Percentiles rank a stretch among this genome's conserved stretches.
Conservation (phyloP, 2,888 invertebrate species). For the Habrosyne pyritoides region DNA sequence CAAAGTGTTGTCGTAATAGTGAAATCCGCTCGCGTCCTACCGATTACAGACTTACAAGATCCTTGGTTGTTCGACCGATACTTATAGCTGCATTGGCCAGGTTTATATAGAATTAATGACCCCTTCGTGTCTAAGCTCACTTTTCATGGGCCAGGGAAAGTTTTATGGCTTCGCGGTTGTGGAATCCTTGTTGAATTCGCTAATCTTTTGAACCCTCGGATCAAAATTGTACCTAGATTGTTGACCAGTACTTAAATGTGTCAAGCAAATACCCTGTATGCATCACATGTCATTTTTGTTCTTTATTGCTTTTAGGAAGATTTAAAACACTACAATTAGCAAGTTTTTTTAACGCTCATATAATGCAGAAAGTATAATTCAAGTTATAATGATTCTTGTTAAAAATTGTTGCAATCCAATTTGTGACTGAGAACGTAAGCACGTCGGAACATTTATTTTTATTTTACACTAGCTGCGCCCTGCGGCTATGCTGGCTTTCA, state of each 20-base stretch:
- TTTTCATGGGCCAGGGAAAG: slow-evolving; percentile 69
- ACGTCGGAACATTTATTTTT: too few species aligned
- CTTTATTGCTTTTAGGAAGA: too few species aligned
- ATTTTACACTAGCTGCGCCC: too few species aligned
- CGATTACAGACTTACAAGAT: slow-evolving; percentile 51
- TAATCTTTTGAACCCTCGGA: slow-evolving; percentile 35
- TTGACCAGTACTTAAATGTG: background rate
- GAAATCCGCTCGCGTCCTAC: slow-evolving; percentile 56
- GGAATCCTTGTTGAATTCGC: slow-evolving; percentile 32
- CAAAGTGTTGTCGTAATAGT: slow-evolving; percentile 19
- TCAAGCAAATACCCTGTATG: too few species aligned
- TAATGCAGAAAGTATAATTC: too few species aligned
- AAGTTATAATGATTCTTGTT: too few species aligned
- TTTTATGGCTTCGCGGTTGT: slow-evolving; percentile 62
- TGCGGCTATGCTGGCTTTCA: too few species aligned
- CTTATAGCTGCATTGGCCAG: slow-evolving; percentile 38
- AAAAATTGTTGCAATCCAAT: too few species aligned
- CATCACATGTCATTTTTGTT: too few species aligned
- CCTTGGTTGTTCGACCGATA: slow-evolving; percentile 16
- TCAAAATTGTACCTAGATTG: slow-evolving; percentile 40
- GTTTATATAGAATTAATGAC: slow-evolving; percentile 64
- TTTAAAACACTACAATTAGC: too few species aligned
- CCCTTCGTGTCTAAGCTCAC: slow-evolving; percentile 73
- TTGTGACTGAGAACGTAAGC: too few species aligned
- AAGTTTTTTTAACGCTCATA: too few species aligned